Evolutionary conservation across 2,797 vertebrate genomes (phyloP).

Genomic region (Poecile montanus): DNA sequence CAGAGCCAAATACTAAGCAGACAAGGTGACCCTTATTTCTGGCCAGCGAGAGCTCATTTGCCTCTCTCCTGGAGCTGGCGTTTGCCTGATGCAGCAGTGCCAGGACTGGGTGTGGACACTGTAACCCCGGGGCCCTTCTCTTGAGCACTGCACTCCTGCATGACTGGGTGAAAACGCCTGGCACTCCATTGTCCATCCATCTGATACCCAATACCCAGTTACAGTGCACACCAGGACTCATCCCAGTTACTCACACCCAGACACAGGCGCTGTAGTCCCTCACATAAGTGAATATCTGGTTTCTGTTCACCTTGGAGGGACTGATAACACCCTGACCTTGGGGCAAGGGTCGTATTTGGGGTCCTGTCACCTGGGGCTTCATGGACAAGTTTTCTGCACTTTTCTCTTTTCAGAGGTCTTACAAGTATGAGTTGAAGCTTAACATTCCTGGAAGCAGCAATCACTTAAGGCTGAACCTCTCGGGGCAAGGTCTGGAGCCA

Average conservation of each 20-base stretch:
- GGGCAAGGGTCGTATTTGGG: not conserved
- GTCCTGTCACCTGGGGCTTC: not conserved
- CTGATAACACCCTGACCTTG: not conserved
- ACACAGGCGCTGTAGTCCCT: not conserved
- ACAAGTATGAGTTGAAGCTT: constrained; percentile 78
- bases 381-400: not conserved
- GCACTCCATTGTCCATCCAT: not conserved
- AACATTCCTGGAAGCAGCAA: constrained; percentile 78
- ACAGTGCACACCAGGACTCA: not conserved
- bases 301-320: not conserved
- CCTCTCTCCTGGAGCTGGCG: not conserved
- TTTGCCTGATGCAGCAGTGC: not conserved
- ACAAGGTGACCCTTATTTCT: not conserved
- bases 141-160: not conserved
- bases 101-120: not conserved
- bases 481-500: constrained; percentile 84
- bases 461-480: constrained; percentile 72
- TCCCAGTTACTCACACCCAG: not conserved
- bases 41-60: not conserved
- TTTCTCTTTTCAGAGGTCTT: constrained; percentile 77
- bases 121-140: not conserved
- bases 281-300: not conserved
- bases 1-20: not conserved
- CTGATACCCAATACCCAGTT: not conserved
- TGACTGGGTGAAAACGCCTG: not conserved